Percentiles rank a stretch among this genome's conserved stretches.
These are phyloP conservation scores for Callochromis pleurospilus DNA, from an alignment of 2,113 vertebrate genomes.

Conservation along the genomic window DNA sequence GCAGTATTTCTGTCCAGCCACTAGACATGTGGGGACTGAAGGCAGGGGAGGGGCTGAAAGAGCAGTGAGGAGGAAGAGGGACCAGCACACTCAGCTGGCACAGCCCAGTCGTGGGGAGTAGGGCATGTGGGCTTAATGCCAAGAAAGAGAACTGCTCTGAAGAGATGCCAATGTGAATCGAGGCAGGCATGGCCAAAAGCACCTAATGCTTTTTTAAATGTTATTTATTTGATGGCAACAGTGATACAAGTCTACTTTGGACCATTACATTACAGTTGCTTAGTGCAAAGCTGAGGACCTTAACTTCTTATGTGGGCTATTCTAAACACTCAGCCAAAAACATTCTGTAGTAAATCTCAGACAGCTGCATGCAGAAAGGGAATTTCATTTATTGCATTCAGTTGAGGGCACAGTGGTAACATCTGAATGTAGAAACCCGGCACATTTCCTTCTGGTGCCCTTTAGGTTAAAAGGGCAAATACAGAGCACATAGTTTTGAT, in stretches of 20 bases:
- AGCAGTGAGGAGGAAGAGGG: slow-evolving; percentile 5
- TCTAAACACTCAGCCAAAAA: slow-evolving; percentile 44
- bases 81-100: slow-evolving; percentile 64
- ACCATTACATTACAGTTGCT: slow-evolving; percentile 44
- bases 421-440: slow-evolving; percentile 17
- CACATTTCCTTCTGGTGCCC: slow-evolving; percentile 23
- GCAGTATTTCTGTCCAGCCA: slow-evolving; percentile 18
- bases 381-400: slow-evolving; percentile 44
- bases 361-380: slow-evolving; percentile 55
- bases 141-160: slow-evolving; percentile 61
- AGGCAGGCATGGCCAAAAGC: slow-evolving; percentile 42
- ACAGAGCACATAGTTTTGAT: slow-evolving; percentile 3
- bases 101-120: slow-evolving; percentile 35
- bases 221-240: slow-evolving; percentile 66
- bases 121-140: slow-evolving; percentile 60
- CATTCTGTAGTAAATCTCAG: slow-evolving; percentile 50
- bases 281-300: slow-evolving; percentile 51
- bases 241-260: slow-evolving; percentile 34
- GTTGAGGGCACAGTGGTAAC: neutral
- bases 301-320: slow-evolving; percentile 45
- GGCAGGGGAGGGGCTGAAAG: neutral
- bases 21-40: neutral
- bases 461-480: slow-evolving; percentile 52
- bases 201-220: slow-evolving; percentile 68
- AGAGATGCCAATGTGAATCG: slow-evolving; percentile 48